Evolutionary conservation across 1,140 invertebrate genomes (phyloP).

Genomic region (Agraylea sexmaculata): DNA sequence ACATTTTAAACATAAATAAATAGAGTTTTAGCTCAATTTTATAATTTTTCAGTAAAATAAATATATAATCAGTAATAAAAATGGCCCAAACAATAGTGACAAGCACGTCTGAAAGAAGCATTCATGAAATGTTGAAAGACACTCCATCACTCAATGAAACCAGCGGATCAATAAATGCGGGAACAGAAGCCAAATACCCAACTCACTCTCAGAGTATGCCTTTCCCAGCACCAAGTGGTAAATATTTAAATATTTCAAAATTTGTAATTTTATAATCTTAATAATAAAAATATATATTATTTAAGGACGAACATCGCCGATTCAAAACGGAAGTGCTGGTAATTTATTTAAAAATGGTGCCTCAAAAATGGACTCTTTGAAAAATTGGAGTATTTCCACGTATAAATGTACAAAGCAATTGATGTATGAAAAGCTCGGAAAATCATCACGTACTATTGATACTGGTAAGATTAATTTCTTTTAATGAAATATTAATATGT

Average conservation of each 20-base stretch:
- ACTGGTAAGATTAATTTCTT: conserved; percentile 45
- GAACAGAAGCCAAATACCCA: conserved; percentile 43
- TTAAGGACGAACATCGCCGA: conserved; percentile 35
- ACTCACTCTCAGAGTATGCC: conserved; percentile 36
- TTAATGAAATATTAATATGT: conserved; percentile 3
- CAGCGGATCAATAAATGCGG: conserved; percentile 61
- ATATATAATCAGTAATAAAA: no score
- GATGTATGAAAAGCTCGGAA: conserved; percentile 89
- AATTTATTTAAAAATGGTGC: conserved; percentile 45
- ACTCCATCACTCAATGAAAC: conserved; percentile 68
- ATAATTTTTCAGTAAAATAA: no score
- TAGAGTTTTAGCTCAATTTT: no score
- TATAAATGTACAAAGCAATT: conserved; percentile 95
- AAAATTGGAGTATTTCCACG: conserved; percentile 93
- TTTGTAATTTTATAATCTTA: conserved; percentile 1
- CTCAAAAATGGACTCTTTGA: conserved; percentile 78
- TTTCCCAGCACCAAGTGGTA: conserved; percentile 28
- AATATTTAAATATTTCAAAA: conserved; percentile 1
- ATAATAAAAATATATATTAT: conserved; percentile 1
- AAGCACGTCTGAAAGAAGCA: conserved; percentile 52
- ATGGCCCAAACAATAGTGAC: conserved; percentile 27
- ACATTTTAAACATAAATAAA: no score
- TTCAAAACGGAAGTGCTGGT: conserved; percentile 44
- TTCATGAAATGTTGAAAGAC: conserved; percentile 81
- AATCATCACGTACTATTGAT: conserved; percentile 83